Percentiles rank a stretch among this genome's conserved stretches.
These are phyloP conservation scores for Glaucomys volans DNA, from an alignment of 2,113 vertebrate species.

Conservation along the genomic window DNA sequence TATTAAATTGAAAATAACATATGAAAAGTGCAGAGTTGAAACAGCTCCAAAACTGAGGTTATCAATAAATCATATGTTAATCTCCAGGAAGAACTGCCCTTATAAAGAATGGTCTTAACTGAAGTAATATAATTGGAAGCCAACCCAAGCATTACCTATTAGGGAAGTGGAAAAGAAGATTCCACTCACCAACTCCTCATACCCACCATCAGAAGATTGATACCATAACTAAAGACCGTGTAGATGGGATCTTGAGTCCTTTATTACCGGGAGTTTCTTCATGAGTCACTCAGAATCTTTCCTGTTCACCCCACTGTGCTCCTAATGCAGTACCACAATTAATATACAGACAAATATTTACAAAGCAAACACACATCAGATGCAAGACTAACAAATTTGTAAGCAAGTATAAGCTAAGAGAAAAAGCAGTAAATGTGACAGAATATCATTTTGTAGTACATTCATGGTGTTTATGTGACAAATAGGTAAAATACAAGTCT, in stretches of 20 bases:
- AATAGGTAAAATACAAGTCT: not conserved
- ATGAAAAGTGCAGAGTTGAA: not conserved
- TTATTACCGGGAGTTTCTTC: not conserved
- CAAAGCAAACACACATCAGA: not conserved
- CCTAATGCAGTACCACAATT: not conserved
- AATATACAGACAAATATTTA: conserved; percentile 2
- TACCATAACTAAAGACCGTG: not conserved
- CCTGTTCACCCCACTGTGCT: not conserved
- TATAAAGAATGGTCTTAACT: not conserved
- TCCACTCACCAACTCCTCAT: not conserved
- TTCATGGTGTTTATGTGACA: not conserved
- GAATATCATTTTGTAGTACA: not conserved
- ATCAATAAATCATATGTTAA: not conserved
- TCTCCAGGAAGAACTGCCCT: not conserved
- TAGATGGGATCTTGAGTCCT: not conserved
- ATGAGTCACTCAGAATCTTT: not conserved
- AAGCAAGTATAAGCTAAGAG: not conserved
- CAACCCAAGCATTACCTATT: not conserved
- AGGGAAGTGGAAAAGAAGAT: not conserved
- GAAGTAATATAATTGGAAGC: conserved; percentile 23
- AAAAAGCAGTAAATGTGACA: not conserved
- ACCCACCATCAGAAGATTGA: not conserved
- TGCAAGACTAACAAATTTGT: not conserved
- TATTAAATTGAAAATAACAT: not conserved
- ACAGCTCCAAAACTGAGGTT: not conserved